phyloP scores from a whole-genome alignment of 2,888 invertebrate genomes.

The Tortrix viridana region DNA sequence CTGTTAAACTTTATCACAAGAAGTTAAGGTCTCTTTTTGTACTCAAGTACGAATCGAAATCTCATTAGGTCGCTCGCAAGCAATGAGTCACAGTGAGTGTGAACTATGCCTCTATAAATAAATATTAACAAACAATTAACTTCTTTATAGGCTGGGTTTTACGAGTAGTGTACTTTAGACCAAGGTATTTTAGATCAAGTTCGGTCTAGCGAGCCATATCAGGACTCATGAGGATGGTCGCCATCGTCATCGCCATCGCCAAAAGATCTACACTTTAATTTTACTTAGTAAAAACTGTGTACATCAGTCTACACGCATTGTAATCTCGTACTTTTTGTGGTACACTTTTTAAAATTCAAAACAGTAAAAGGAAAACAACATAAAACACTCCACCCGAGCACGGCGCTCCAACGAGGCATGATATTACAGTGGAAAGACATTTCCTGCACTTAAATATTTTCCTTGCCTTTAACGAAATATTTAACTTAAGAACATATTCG shows the following conservation, averaged over 20 bases:
- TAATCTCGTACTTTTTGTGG: not conserved
- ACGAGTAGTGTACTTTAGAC: not conserved
- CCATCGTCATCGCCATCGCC: too few relatives aligned
- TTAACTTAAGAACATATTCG: too few relatives aligned
- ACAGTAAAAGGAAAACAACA: constrained; percentile 15
- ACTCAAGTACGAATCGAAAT: constrained; percentile 50
- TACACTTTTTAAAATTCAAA: not conserved
- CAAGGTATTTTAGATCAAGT: not conserved
- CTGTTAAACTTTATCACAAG: constrained; percentile 52
- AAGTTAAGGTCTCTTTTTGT: constrained; percentile 53
- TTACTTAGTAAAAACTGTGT: too few relatives aligned
- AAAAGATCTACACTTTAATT: too few relatives aligned
- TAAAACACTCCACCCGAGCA: constrained; percentile 13
- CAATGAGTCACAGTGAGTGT: constrained; percentile 63
- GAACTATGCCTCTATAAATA: constrained; percentile 68
- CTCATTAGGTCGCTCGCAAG: constrained; percentile 66
- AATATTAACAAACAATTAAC: constrained; percentile 39
- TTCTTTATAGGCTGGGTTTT: not conserved
- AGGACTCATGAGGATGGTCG: too few relatives aligned
- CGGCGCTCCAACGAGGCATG: constrained; percentile 23
- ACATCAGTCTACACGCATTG: too few relatives aligned
- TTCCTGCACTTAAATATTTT: constrained; percentile 21
- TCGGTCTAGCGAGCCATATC: too few relatives aligned
- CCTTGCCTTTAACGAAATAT: too few relatives aligned
- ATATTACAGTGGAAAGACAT: constrained; percentile 25